Base-by-base conservation (phyloP, 2,113 vertebrate genomes). In the Xyrauchen texanus region DNA sequence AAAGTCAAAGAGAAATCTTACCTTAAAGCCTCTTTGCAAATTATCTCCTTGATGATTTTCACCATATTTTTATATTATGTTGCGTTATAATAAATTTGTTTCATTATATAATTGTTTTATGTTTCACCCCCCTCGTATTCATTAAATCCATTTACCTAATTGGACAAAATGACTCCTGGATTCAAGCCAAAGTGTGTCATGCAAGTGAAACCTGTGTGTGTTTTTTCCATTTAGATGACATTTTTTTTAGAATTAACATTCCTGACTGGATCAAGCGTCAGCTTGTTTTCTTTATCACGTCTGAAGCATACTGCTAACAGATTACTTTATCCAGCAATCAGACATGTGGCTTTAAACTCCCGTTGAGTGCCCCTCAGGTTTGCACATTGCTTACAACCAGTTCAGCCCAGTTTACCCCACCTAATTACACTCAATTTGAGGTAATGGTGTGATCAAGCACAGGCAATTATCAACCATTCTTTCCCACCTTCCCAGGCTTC, bases 111-210 rank as follows among this genome's bases (percentile, higher is more conserved):
- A 34, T 34, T 88, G 86, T 88, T 69, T 85, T 78, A 78, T 45
- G 63, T 68, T 78, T 34, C 21, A 34, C 21, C 21, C 64, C 64
- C 62, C 46, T 65, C 81, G 90, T 90, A 88, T 91, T 84, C 90
- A 87, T 89, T 88, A 92, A 90, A 91, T 34, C 21, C 21, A 34
- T 34, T 34, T 89, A 91, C 87, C 88, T 92, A 92, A 92, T 91
- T 92, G 89, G 89, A 92, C 91, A 90, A 92, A 92, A 91, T 87
- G 88, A 91, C 89, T 91, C 81, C 88, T 92, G 91, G 91, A 92
- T 90, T 82, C 83, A 83, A 86, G 90, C 91, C 91, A 91, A 90
- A 87, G 88, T 86, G 88, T 81, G 44, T 51, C 16, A 47, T 87
- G 90, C 69, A 90, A 90, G 90, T 89, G 87, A 34, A 34, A 89